Evolutionary conservation across 1,140 invertebrate species (phyloP).

Genomic region (Euura lappo): DNA sequence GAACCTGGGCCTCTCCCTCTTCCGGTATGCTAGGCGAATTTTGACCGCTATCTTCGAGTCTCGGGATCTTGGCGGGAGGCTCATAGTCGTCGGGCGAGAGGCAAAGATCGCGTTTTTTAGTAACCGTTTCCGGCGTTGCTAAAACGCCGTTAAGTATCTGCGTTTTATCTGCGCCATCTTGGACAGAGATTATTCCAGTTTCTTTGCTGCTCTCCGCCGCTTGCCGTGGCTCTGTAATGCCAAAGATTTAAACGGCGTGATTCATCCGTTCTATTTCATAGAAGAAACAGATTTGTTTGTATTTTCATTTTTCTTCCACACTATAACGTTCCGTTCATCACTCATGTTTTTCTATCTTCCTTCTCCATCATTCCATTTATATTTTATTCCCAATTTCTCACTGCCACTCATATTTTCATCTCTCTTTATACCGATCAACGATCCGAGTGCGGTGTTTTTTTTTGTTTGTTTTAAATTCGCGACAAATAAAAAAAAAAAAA

Average conservation of each 20-base stretch:
- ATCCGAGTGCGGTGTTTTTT: too few relatives aligned
- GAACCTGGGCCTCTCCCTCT: neutral
- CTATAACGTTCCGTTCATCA: neutral
- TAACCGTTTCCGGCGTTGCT: neutral
- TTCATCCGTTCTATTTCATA: conserved; percentile 7
- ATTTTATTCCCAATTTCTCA: neutral
- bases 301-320: neutral
- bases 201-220: conserved; percentile 43
- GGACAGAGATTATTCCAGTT: conserved; percentile 36
- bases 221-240: conserved; percentile 51
- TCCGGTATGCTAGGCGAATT: neutral
- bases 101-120: neutral
- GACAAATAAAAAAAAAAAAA: too few relatives aligned
- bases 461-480: too few relatives aligned
- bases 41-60: conserved; percentile 12
- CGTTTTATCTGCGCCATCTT: conserved; percentile 44
- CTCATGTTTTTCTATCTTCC: neutral
- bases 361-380: too few relatives aligned
- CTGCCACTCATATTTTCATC: neutral
- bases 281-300: neutral
- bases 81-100: conserved; percentile 26
- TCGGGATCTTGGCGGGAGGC: conserved; percentile 37
- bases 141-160: conserved; percentile 30
- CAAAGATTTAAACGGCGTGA: conserved; percentile 41
- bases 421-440: neutral